Evolutionary conservation across 2,888 invertebrate species (phyloP).

Genomic region (Lochmaea crataegi): DNA sequence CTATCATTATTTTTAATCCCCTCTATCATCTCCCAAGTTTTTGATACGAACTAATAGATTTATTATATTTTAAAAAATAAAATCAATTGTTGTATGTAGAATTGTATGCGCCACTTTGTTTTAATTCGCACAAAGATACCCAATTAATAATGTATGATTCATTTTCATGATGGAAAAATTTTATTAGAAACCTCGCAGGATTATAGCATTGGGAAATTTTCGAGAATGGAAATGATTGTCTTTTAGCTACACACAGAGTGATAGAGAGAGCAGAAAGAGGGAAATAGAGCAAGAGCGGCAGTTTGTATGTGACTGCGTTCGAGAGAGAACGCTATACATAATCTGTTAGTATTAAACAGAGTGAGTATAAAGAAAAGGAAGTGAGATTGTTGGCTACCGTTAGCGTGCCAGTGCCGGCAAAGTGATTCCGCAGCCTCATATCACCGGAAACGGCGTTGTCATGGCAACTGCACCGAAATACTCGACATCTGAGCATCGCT

Average conservation of each 20-base stretch:
- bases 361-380: slow-evolving; percentile 11
- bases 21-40: too few species aligned
- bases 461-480: slow-evolving; percentile 60
- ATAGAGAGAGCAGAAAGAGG: neutral
- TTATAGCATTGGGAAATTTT: too few species aligned
- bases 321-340: neutral
- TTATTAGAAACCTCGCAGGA: too few species aligned
- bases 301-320: neutral
- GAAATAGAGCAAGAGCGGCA: neutral
- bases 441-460: slow-evolving; percentile 58
- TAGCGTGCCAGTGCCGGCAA: slow-evolving; percentile 49
- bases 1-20: too few species aligned
- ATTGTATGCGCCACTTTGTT: too few species aligned
- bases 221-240: slow-evolving; percentile 29
- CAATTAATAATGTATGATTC: too few species aligned
- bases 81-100: too few species aligned
- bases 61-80: too few species aligned
- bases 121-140: too few species aligned
- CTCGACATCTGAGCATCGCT: slow-evolving; percentile 59
- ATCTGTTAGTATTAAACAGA: neutral
- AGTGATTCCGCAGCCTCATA: slow-evolving; percentile 59
- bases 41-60: too few species aligned
- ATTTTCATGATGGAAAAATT: too few species aligned
- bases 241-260: slow-evolving; percentile 13
- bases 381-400: slow-evolving; percentile 5